These are phyloP conservation scores for Buathra laborator DNA, from an alignment of 2,888 invertebrate species.

Conservation along the genomic window DNA sequence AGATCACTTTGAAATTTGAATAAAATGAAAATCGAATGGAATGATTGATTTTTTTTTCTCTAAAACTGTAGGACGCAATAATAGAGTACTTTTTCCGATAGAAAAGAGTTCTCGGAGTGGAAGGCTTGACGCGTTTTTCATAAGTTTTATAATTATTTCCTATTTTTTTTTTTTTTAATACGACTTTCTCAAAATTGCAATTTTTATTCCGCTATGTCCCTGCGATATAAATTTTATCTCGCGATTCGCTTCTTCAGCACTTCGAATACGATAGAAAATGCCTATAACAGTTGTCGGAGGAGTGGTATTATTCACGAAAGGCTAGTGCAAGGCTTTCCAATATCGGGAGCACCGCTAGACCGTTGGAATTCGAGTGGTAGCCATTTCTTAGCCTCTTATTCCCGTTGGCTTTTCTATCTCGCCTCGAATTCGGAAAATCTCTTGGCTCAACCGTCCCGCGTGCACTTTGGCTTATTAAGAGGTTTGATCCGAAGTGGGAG, in stretches of 20 bases:
- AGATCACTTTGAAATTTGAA: too few relatives aligned
- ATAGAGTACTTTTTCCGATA: too few relatives aligned
- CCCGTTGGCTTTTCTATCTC: slow-evolving; percentile 29
- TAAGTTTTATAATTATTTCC: too few relatives aligned
- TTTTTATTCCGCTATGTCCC: too few relatives aligned
- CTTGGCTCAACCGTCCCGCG: slow-evolving; percentile 79
- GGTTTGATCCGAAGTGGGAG: slow-evolving; percentile 72
- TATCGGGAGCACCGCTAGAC: slow-evolving; percentile 1
- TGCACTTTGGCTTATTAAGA: slow-evolving; percentile 84
- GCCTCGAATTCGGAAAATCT: slow-evolving; percentile 49
- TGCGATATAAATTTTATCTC: too few relatives aligned
- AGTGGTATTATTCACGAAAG: neutral
- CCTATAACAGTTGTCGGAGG: neutral
- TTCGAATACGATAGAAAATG: neutral
- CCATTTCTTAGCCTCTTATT: neutral
- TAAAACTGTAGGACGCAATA: too few relatives aligned
- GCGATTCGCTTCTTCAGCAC: neutral
- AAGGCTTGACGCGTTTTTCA: too few relatives aligned
- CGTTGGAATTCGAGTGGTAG: slow-evolving; percentile 2
- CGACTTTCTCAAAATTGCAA: too few relatives aligned
- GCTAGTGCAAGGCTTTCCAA: neutral
- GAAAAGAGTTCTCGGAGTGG: too few relatives aligned
- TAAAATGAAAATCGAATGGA: too few relatives aligned
- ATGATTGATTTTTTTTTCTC: neutral
- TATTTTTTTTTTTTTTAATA: too few relatives aligned